These are phyloP conservation scores for Drosophila hamatofila DNA, from an alignment of 2,888 invertebrate species.

Conservation along the genomic window DNA sequence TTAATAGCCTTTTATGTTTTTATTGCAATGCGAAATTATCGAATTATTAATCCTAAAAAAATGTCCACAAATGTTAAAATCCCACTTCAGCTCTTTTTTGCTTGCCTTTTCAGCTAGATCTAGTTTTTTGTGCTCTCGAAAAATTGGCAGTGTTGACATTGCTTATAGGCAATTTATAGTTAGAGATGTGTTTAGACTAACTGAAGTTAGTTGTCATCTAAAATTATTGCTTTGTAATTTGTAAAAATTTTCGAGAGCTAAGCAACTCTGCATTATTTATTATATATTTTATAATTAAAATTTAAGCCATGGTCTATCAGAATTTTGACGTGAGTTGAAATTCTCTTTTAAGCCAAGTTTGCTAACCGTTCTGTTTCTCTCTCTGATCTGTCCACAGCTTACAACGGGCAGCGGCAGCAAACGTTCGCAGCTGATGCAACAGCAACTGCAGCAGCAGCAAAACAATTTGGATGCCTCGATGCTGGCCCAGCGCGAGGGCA, in stretches of 20 bases:
- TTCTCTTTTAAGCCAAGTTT: not conserved
- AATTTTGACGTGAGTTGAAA: slow-evolving; percentile 43
- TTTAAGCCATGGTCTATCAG: slow-evolving; percentile 42
- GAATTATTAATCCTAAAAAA: no score
- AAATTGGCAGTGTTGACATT: accelerated
- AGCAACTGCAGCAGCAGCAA: slow-evolving; percentile 59
- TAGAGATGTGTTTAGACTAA: not conserved
- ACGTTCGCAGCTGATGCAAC: slow-evolving; percentile 3
- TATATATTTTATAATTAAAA: slow-evolving; percentile 2
- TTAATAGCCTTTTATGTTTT: no score
- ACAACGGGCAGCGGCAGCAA: slow-evolving; percentile 74
- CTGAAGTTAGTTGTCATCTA: not conserved
- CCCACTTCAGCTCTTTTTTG: no score
- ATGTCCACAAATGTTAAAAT: no score
- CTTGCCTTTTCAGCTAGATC: no score
- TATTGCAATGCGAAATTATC: no score
- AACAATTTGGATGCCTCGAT: slow-evolving; percentile 80
- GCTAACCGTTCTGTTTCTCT: not conserved
- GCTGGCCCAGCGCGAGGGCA: slow-evolving; percentile 87
- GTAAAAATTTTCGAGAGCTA: slow-evolving; percentile 28
- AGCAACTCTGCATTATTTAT: not conserved
- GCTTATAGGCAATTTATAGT: not conserved
- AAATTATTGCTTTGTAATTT: not conserved
- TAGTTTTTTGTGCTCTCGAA: no score
- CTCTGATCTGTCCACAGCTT: slow-evolving; percentile 45